Base-by-base conservation (phyloP, 2,797 vertebrate genomes). In the Zenarchopterus dispar region DNA sequence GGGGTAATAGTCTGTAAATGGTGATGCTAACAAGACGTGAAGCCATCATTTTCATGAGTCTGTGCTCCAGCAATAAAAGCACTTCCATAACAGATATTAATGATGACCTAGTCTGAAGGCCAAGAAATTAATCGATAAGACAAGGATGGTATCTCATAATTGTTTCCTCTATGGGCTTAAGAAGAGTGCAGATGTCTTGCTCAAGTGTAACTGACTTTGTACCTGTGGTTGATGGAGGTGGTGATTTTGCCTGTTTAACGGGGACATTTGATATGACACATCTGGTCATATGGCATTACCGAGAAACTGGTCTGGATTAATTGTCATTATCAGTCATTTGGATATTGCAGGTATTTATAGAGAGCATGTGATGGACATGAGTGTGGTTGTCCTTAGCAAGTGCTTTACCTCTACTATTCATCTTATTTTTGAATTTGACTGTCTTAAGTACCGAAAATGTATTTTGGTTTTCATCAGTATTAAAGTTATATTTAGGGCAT, bases 321-420 rank as follows among this genome's bases (percentile, higher is more conserved):
- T 82, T 80, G 56, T 84, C 59, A 76, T 65, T 75, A 56, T 72
- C 57, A 67, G 46, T 50, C 74, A 77, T 84, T 82, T 84, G 68
- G 18, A 78, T 72, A 73, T 75, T 76, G 22, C 13, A 56, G 60
- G 49, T 83, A 73, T 84, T 80, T 82, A 79, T 80, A 64, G 82
- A 69, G 17, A 67, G 41, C 46, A 41, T 73, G 44, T 59, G 36
- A 75, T 50, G 19, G 24, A 51, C 62, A 57, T 17, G 5, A 43
- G 15, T 28, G 21, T 5, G 13, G 8, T 45, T 74, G 44, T 56
- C 55, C 24, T 43, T 15, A 39, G 13, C 36, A 39, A 39, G 36
- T 36, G 15, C 50, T 42, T 49, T 71, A 23, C 2, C 28, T 23
- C 23, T 5, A 5, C 43, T 63, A 51, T n/a, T 26, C 5, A 67